phyloP scores from a whole-genome alignment of 2,113 vertebrate genomes.

The Colistium nudipinnis region DNA sequence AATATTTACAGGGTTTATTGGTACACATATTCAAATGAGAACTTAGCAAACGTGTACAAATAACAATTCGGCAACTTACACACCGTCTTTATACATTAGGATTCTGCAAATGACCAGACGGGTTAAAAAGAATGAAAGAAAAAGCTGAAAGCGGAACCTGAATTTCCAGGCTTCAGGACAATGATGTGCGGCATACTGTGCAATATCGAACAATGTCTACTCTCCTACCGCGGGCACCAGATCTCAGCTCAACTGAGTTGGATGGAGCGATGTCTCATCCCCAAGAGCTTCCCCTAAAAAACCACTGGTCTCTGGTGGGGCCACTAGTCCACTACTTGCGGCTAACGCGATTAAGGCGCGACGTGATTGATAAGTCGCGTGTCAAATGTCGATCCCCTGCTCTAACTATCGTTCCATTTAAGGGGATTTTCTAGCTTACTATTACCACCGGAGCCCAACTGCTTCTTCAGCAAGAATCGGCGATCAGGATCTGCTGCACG shows the following conservation, averaged over 20 bases:
- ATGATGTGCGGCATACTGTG: neutral
- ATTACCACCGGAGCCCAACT: neutral
- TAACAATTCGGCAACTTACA: neutral
- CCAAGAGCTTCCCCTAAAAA: neutral
- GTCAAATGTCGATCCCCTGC: neutral
- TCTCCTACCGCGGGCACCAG: too few species aligned
- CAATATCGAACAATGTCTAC: neutral
- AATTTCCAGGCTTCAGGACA: neutral
- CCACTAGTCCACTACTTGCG: neutral
- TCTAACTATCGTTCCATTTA: neutral
- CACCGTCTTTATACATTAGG: neutral
- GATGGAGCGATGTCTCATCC: neutral
- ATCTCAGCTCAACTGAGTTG: neutral
- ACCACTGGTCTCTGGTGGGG: neutral
- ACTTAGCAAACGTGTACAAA: neutral
- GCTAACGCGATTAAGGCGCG: too few species aligned
- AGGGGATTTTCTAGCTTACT: neutral
- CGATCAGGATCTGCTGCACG: too few species aligned
- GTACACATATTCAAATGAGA: constrained; percentile 3
- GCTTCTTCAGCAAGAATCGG: too few species aligned
- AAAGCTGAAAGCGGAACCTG: neutral
- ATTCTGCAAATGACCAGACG: neutral
- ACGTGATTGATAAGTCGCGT: neutral
- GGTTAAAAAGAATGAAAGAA: neutral
- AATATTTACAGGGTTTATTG: constrained; percentile 6